Evolutionary conservation across 2,113 vertebrate genomes (phyloP), one percentile per base, ranked within the genome.

Genomic region (Sitta europaea): DNA sequence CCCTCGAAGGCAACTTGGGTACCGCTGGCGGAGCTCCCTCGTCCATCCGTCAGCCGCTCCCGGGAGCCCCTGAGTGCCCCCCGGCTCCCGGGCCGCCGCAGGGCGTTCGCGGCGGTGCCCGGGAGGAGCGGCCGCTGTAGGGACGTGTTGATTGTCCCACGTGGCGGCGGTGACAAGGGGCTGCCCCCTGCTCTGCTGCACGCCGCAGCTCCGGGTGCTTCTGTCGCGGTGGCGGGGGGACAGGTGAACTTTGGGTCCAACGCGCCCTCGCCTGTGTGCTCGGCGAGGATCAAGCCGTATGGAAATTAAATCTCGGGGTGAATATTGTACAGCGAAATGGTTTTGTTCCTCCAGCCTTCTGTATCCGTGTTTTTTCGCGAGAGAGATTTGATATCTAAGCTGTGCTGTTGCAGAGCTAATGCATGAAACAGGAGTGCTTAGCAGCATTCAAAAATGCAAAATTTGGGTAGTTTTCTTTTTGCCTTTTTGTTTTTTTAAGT

Each of bases 271-370:
- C 25, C 13, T 14, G 10, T 5, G 0, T 25, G 50, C 50, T 35
- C 15, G 5, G 20, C 5, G 14, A 4, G 27, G 21, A 18, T 8
- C 21, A 3, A 15, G 9, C 25, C 3, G 1, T 0, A 28, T 10
- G 9, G 62, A 31, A 68, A 4, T 31, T 6, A 33, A 28, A 2
- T 13, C 17, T 21, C 6, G 1, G 19, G 17, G 42, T 33, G 47
- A 23, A 17, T 21, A 1, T 8, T 17, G 27, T 17, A 2, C 27
- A 3, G 43, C 3, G 7, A 25, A 65, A 9, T 0, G 9, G 22
- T 23, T 76, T 47, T 28, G 21, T 54, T 62, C 27, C 43, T 81
- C 31, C 9, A 7, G 50, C 29, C 21, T 16, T 35, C 29, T 24
- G 11, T 47, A 8, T 20, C n/a, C 20, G 0, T 17, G 43, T 3